Evolutionary conservation across 2,113 vertebrate genomes (phyloP).

Genomic region (Eretmochelys imbricata): DNA sequence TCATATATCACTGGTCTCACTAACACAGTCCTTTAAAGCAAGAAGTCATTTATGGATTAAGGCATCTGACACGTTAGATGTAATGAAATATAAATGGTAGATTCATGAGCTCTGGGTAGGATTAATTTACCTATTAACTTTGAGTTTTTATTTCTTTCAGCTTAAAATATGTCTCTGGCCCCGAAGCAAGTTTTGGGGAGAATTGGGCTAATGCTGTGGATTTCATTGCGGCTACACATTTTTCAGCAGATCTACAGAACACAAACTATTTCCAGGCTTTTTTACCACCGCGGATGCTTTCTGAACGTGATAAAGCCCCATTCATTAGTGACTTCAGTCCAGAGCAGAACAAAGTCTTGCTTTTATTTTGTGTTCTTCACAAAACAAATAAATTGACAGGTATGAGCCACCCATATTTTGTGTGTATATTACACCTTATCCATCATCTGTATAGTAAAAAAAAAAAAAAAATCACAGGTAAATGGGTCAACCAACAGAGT

Average conservation of each 20-base stretch:
- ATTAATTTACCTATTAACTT: not conserved
- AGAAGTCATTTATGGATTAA: not conserved
- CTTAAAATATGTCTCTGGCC: slow-evolving; percentile 44
- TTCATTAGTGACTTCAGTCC: slow-evolving; percentile 68
- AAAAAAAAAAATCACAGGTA: too few relatives aligned
- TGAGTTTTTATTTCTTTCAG: slow-evolving; percentile 62
- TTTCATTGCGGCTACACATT: slow-evolving; percentile 67
- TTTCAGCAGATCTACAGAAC: slow-evolving; percentile 55
- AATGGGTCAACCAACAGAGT: too few relatives aligned
- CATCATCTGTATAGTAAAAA: not conserved
- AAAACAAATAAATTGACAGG: slow-evolving; percentile 61
- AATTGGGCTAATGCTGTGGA: slow-evolving; percentile 68
- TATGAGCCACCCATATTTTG: not conserved
- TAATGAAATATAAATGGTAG: not conserved
- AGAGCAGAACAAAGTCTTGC: slow-evolving; percentile 69
- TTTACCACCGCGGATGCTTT: slow-evolving; percentile 73
- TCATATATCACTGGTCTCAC: not conserved
- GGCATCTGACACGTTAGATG: not conserved
- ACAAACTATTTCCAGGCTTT: slow-evolving; percentile 56
- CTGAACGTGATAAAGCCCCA: slow-evolving; percentile 45
- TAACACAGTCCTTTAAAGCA: not conserved
- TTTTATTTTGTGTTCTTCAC: slow-evolving; percentile 28
- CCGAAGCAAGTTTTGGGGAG: slow-evolving; percentile 72
- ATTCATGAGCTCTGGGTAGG: not conserved
- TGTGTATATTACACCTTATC: not conserved